phyloP scores from a whole-genome alignment of 2,113 vertebrate species.

The human (Homo sapiens) region GRCh38 chr1:12314001-12314500 shows the following conservation, averaged over 20 bases:
- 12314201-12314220: conserved; percentile 92
- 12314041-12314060: neutral
- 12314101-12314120: conserved; percentile 89
- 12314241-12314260: conserved; percentile 90
- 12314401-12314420: neutral
- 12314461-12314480: accelerated
- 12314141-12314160: conserved; percentile 97
- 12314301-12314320: conserved; percentile 95
- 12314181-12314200: conserved; percentile 98
- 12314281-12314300: conserved; percentile 89
- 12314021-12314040: neutral
- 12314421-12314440: neutral
- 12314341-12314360: neutral
- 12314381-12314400: neutral
- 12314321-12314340: conserved; percentile 89
- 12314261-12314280: conserved; percentile 95
- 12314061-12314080: neutral
- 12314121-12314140: conserved; percentile 98
- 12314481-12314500: neutral
- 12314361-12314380: neutral
- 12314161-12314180: conserved; percentile 95
- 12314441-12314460: neutral
- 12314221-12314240: conserved; percentile 70
- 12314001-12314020: neutral
- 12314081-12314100: conserved; percentile 33